These are phyloP conservation scores for Uromys caudimaculatus DNA, from an alignment of 2,797 vertebrate species.

Conservation along the genomic window DNA sequence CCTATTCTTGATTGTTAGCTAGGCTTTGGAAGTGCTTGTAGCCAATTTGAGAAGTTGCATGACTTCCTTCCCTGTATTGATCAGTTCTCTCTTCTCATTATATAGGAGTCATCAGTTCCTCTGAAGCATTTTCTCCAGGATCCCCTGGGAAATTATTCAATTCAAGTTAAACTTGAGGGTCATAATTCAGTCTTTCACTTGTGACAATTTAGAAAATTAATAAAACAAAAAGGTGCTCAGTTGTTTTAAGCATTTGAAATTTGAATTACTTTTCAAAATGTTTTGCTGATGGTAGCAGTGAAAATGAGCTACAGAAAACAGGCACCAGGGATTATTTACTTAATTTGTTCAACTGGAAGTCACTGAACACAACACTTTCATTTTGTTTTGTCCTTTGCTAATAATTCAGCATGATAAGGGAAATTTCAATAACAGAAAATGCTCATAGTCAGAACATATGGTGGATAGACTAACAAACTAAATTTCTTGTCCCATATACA, in stretches of 20 bases:
- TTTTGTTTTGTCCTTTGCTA: neutral
- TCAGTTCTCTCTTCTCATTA: slow-evolving; percentile 22
- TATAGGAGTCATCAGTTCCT: slow-evolving; percentile 22
- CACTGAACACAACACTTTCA: neutral
- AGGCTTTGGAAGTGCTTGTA: neutral
- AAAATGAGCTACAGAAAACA: neutral
- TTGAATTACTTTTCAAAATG: slow-evolving; percentile 23
- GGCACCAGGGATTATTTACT: neutral
- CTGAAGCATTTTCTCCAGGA: slow-evolving; percentile 23
- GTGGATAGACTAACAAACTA: slow-evolving; percentile 4
- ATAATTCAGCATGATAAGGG: neutral
- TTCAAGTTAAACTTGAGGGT: slow-evolving; percentile 10
- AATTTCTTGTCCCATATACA: neutral
- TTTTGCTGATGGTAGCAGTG: slow-evolving; percentile 16
- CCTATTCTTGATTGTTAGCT: neutral
- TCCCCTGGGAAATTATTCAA: slow-evolving; percentile 5
- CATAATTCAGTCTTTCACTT: slow-evolving; percentile 51
- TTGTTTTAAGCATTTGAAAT: slow-evolving; percentile 4
- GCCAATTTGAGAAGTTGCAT: slow-evolving; percentile 31
- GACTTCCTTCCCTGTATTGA: neutral
- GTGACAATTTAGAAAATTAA: slow-evolving; percentile 53
- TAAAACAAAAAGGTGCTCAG: slow-evolving; percentile 13
- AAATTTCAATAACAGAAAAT: slow-evolving; percentile 30
- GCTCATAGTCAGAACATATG: neutral
- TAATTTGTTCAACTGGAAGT: slow-evolving; percentile 11